These are phyloP conservation scores for Orientallactaga bullata DNA, from an alignment of 2,113 vertebrate species.

Conservation along the genomic window DNA sequence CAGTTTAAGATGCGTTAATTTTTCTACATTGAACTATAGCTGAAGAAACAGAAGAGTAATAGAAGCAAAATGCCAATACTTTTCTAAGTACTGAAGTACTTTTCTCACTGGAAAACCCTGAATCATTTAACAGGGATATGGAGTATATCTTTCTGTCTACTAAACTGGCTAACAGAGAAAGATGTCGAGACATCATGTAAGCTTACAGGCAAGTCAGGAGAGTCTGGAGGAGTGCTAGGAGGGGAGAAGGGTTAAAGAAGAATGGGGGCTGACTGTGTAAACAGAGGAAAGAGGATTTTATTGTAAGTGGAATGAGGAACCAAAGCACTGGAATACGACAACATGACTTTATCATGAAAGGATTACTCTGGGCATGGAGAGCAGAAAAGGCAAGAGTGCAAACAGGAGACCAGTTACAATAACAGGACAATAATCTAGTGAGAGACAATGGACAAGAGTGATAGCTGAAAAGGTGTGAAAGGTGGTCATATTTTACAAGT, in stretches of 20 bases:
- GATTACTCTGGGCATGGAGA: not conserved
- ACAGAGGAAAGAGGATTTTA: not conserved
- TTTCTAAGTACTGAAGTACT: not conserved
- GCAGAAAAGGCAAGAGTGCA: not conserved
- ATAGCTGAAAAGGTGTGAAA: not conserved
- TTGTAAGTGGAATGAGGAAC: not conserved
- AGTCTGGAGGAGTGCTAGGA: not conserved
- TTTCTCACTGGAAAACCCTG: conserved; percentile 31
- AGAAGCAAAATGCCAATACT: conserved; percentile 25
- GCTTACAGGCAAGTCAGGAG: not conserved
- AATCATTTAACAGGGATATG: not conserved
- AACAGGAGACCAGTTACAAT: not conserved
- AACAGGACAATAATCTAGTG: not conserved
- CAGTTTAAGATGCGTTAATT: not conserved
- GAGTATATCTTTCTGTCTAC: not conserved
- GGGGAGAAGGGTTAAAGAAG: not conserved
- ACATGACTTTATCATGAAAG: not conserved
- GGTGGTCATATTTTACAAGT: not conserved
- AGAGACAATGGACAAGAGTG: not conserved
- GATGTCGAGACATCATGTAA: not conserved
- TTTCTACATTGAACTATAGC: conserved; percentile 38
- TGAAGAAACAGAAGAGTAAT: not conserved
- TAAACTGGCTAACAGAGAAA: not conserved
- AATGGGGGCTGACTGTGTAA: not conserved
- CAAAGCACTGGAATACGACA: not conserved